These are phyloP conservation scores for Catocala nupta DNA, from an alignment of 2,888 invertebrate species.

Conservation along the genomic window DNA sequence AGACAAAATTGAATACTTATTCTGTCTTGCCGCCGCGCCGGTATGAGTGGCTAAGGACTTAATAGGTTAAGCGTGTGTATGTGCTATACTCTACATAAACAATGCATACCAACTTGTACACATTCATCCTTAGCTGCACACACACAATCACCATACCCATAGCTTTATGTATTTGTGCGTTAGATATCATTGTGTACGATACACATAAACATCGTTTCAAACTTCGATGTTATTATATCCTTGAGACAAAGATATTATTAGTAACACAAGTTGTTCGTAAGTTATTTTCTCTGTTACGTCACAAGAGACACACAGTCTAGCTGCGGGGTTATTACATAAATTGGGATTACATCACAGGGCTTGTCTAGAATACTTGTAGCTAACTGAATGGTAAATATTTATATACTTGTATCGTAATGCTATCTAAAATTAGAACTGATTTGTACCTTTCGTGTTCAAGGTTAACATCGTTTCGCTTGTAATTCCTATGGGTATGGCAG, in stretches of 20 bases:
- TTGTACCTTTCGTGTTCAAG: too few species aligned
- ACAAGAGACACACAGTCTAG: conserved; percentile 9
- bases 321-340: conserved; percentile 4
- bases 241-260: conserved; percentile 10
- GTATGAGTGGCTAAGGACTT: too few species aligned
- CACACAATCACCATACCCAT: too few species aligned
- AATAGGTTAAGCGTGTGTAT: too few species aligned
- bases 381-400: background rate
- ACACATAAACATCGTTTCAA: background rate
- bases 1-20: too few species aligned
- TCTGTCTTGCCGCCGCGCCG: too few species aligned
- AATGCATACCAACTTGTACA: too few species aligned
- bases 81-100: too few species aligned
- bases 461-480: too few species aligned
- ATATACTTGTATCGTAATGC: background rate
- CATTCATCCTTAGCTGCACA: too few species aligned
- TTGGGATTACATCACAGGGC: conserved; percentile 11
- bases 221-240: background rate
- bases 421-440: conserved; percentile 7
- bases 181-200: background rate
- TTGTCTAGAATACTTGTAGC: background rate
- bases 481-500: too few species aligned
- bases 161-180: too few species aligned
- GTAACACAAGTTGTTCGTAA: background rate
- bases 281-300: conserved; percentile 12